Evolutionary conservation across 1,140 invertebrate species (phyloP).

Genomic region (Heliothis virescens): DNA sequence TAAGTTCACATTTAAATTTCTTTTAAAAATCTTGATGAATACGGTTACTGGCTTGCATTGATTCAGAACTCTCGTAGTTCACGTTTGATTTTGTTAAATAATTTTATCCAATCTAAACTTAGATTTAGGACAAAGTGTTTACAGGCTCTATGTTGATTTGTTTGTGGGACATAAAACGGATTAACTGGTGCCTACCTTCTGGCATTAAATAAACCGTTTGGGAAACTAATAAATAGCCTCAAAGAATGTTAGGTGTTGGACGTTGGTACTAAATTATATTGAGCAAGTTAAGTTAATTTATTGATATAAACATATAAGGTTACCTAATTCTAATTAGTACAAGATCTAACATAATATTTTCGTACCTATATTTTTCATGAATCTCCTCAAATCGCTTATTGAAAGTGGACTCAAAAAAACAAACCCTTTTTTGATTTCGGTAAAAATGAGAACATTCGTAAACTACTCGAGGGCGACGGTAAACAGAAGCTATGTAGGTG

Average conservation of each 20-base stretch:
- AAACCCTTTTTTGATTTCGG: too few relatives aligned
- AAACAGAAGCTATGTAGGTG: not conserved
- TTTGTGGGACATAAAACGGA: not conserved
- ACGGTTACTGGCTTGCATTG: too few relatives aligned
- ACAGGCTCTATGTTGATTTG: not conserved
- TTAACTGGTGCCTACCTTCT: not conserved
- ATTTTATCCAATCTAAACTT: not conserved
- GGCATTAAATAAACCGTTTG: conserved; percentile 7
- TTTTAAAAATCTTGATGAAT: too few relatives aligned
- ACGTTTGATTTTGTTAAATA: not conserved
- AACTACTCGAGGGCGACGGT: not conserved
- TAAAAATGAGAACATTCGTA: not conserved
- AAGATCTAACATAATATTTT: not conserved
- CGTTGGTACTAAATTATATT: not conserved
- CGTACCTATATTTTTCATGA: not conserved
- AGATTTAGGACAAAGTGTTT: not conserved
- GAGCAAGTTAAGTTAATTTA: not conserved
- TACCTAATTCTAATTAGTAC: too few relatives aligned
- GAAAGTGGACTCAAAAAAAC: too few relatives aligned
- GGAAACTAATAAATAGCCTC: not conserved
- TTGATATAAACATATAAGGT: too few relatives aligned
- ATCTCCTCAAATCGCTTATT: too few relatives aligned
- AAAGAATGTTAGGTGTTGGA: not conserved
- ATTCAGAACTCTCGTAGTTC: too few relatives aligned
- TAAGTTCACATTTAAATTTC: not conserved